Evolutionary conservation across 2,888 invertebrate genomes (phyloP).

Genomic region (Meta bourneti): DNA sequence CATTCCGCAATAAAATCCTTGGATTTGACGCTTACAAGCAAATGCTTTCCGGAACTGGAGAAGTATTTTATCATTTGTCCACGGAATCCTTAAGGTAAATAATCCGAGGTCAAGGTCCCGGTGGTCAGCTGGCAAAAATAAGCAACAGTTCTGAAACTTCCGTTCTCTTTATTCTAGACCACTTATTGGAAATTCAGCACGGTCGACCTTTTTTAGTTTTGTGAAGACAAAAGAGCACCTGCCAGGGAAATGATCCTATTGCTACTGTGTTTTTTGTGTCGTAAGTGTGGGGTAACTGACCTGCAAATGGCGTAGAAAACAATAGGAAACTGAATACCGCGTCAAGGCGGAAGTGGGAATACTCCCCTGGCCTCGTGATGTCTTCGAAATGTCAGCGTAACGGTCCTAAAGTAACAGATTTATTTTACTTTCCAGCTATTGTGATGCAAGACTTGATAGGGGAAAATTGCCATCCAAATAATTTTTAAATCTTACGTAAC

Average conservation of each 20-base stretch:
- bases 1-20: not conserved
- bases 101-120: not conserved
- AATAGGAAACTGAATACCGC: not conserved
- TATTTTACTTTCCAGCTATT: no score
- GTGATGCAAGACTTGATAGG: no score
- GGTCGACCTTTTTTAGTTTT: not conserved
- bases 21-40: not conserved
- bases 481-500: no score
- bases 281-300: conserved; percentile 13
- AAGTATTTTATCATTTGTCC: not conserved
- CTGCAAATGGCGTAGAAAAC: conserved; percentile 12
- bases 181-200: not conserved
- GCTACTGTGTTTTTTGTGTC: conserved; percentile 18
- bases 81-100: not conserved
- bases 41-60: not conserved
- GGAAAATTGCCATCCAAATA: no score
- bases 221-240: conserved; percentile 17
- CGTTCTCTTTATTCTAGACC: not conserved
- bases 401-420: not conserved
- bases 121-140: not conserved
- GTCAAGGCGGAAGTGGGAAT: not conserved
- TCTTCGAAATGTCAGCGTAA: conserved; percentile 10
- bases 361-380: not conserved
- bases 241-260: not conserved
- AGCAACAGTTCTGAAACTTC: not conserved